These are phyloP conservation scores for Gymnoscelis rufifasciata DNA, from an alignment of 2,888 invertebrate species.

Conservation along the genomic window DNA sequence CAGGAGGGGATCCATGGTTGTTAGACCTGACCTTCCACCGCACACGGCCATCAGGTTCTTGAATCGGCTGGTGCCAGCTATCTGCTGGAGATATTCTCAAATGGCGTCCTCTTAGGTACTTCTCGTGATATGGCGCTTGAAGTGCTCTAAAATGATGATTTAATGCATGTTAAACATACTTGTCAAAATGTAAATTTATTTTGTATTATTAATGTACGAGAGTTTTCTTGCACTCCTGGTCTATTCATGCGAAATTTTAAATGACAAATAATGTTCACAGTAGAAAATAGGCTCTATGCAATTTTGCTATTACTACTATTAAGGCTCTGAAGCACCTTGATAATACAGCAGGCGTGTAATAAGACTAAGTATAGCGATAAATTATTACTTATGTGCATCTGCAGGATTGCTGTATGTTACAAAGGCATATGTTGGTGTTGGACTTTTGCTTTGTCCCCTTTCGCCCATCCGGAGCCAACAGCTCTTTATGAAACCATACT, in stretches of 20 bases:
- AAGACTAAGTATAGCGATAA: background rate
- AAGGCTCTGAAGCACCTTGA: too few species aligned
- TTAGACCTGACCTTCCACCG: constrained; percentile 47
- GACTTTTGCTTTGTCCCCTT: constrained; percentile 48
- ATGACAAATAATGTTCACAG: too few species aligned
- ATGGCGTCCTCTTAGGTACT: constrained; percentile 51
- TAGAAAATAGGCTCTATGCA: too few species aligned
- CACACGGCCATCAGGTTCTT: constrained; percentile 55
- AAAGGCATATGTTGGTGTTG: constrained; percentile 74
- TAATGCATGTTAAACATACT: too few species aligned
- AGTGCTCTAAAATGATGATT: constrained; percentile 51
- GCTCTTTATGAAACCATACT: constrained; percentile 77
- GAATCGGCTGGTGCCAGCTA: constrained; percentile 81
- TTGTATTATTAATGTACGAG: too few species aligned
- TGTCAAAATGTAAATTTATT: too few species aligned
- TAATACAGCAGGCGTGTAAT: too few species aligned
- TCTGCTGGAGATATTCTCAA: constrained; percentile 78
- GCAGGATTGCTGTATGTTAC: constrained; percentile 73
- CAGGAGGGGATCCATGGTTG: constrained; percentile 16
- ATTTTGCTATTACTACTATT: too few species aligned
- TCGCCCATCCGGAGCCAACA: constrained; percentile 75
- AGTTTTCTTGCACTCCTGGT: too few species aligned
- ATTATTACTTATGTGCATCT: constrained; percentile 73
- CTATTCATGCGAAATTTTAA: too few species aligned
- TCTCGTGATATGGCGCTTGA: constrained; percentile 59